Evolutionary conservation across 1,140 invertebrate genomes (phyloP).

Genomic region (Cataglyphis hispanica): DNA sequence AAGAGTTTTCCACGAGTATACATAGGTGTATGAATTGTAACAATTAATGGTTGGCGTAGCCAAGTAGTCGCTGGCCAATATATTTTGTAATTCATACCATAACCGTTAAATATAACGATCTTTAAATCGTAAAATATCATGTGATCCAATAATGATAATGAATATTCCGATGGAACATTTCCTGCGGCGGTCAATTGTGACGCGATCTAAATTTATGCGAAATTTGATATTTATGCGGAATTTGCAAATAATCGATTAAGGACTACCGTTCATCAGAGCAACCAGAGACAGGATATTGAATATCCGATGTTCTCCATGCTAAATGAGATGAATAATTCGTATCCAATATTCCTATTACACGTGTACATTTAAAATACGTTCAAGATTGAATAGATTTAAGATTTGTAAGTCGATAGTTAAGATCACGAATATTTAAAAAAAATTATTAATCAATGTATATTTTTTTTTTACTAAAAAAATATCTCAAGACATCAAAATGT

Average conservation of each 20-base stretch:
- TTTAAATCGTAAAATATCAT: constrained; percentile 40
- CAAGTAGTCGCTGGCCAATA: constrained; percentile 11
- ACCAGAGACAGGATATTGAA: constrained; percentile 33
- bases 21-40: not conserved
- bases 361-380: not conserved
- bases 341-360: too few relatives aligned
- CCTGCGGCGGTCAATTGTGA: constrained; percentile 12
- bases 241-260: constrained; percentile 50
- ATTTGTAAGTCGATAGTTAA: not conserved
- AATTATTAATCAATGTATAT: not conserved
- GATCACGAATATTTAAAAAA: not conserved
- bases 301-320: not conserved
- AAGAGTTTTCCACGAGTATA: constrained; percentile 11
- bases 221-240: not conserved
- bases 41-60: not conserved
- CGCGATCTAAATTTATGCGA: constrained; percentile 31
- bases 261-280: constrained; percentile 2
- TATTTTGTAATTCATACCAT: constrained; percentile 46
- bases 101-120: constrained; percentile 27
- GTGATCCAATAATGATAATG: constrained; percentile 51
- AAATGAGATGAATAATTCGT: constrained; percentile 46
- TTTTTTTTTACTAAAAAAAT: not conserved
- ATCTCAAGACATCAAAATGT: not conserved
- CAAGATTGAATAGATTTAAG: not conserved
- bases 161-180: constrained; percentile 39